Evolutionary conservation across 1,140 invertebrate species (phyloP), one percentile per base, ranked within the genome.

Genomic region (Drosophila micromelanica): DNA sequence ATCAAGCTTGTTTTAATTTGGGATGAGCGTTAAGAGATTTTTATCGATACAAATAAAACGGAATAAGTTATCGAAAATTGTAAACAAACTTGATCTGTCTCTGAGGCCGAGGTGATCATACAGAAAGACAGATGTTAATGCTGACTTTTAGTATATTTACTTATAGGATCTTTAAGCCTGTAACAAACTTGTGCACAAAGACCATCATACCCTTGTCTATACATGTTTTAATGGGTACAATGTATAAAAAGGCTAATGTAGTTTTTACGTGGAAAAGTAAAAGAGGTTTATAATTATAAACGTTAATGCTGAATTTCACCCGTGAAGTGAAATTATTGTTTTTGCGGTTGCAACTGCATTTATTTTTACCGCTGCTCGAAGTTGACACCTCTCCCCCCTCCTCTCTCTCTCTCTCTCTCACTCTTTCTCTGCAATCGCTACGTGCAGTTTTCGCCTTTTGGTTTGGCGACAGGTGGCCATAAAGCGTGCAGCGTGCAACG

Each of bases 291-390:
- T 62, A 64, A 46, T 73, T 63, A 56, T 74, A 67, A 80, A 71
- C 71, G 68, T 63, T 72, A 51, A 87, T 79, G 79, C 60, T 74
- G 65, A 84, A 77, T 84, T 89, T 87, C 73, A 78, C 76, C 55
- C 61, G 67, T 71, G 64, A 68, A 79, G 84, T 89, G 84, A 89
- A 87, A 89, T 76, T 76, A 75, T 75, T 60, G 67, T 57, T 69
- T 61, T 56, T 77, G 60, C 45, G 51, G 68, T 35, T 52, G 45
- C 59, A 61, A 70, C 15, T 63, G 65, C 68, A 52, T 42, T 63
- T 63, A 23, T n/a, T 27, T 73, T 65, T 59, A 43, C 46, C 42
- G 46, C 59, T 75, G 49, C 73, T 45, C 81, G 77, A 86, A 86
- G 81, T 86, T 76, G 63, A 40, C 60, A 48, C 43, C 57, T 60